Conservation (phyloP, 35 echinoderm and acorn worm species). For the Eucidaris tribuloides region DNA sequence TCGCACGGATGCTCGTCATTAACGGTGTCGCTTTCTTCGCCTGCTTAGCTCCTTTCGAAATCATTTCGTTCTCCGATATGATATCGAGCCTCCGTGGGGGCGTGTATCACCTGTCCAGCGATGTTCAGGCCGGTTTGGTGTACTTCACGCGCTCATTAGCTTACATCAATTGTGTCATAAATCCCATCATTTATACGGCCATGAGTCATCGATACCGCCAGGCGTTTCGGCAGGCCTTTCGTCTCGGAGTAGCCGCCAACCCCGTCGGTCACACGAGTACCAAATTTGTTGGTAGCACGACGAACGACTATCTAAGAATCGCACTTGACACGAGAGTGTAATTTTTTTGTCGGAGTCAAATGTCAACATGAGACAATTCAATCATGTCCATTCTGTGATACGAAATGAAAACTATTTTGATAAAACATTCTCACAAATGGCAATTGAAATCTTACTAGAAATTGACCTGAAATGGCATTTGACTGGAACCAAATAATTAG, state of each 20-base stretch:
- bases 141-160: constrained; percentile 42
- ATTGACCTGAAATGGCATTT: no score
- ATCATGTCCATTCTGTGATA: no score
- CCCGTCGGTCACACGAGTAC: neutral
- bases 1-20: constrained; percentile 85
- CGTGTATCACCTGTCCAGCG: neutral
- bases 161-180: constrained; percentile 87
- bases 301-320: neutral
- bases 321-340: constrained; percentile 17
- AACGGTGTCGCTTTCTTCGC: constrained; percentile 89
- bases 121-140: constrained; percentile 20
- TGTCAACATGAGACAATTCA: no score
- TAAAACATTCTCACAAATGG: no score
- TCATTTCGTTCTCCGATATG: constrained; percentile 63
- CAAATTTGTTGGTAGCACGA: constrained; percentile 1
- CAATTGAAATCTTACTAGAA: no score
- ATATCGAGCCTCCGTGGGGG: constrained; percentile 29
- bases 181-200: constrained; percentile 87
- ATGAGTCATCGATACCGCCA: constrained; percentile 83
- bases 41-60: constrained; percentile 84
- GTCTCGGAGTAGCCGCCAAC: neutral
- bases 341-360: no score
- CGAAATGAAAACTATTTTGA: no score
- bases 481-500: no score
- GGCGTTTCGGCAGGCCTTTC: constrained; percentile 73